Evolutionary conservation across 2,113 vertebrate species (phyloP), one percentile per base, ranked within the genome.

Genomic region (Triplophysa dalaica): DNA sequence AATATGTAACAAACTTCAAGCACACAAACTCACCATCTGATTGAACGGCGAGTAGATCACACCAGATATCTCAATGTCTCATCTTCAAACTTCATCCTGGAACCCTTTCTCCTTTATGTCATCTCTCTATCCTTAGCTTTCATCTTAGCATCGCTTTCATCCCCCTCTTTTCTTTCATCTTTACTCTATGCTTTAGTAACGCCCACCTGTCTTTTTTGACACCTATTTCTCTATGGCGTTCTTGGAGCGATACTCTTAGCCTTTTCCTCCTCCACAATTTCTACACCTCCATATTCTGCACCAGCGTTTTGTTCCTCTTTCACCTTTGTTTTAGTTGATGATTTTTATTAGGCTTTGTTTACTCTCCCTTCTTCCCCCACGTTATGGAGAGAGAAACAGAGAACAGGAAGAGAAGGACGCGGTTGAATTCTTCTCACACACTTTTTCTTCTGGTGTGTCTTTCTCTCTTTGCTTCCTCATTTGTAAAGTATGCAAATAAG

Each of bases 141-240:
- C 65, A 45, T 60, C n/a, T 9, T 45, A 26, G 21, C 48, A 29
- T 13, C 8, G 12, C 74, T 24, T 66, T 80, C 65, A 29, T 62
- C 65, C 48, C 58, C 68, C 76, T 75, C 76, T 61, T 66, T 77
- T 70, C 68, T 76, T 54, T 70, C 52, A 73, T 65, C 45, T 65
- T 54, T 10, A 22, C 63, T 75, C 56, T 69, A 38, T 41, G 50
- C 62, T 74, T 56, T 45, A 33, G 13, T 14, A 65, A 62, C 61
- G 24, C 78, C 74, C 69, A 52, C 67, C 61, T 78, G 70, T 69
- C 64, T 63, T 56, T 52, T 70, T 75, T 76, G 74, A 69, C 58
- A 38, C 62, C 21, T 61, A 22, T 19, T 43, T 70, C 65, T 63
- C 43, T 68, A 33, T 72, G 24, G 29, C 77, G 10, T 72, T 29